Conservation (phyloP, 2,113 vertebrate genomes). For the Chascanopsetta lugubris region DNA sequence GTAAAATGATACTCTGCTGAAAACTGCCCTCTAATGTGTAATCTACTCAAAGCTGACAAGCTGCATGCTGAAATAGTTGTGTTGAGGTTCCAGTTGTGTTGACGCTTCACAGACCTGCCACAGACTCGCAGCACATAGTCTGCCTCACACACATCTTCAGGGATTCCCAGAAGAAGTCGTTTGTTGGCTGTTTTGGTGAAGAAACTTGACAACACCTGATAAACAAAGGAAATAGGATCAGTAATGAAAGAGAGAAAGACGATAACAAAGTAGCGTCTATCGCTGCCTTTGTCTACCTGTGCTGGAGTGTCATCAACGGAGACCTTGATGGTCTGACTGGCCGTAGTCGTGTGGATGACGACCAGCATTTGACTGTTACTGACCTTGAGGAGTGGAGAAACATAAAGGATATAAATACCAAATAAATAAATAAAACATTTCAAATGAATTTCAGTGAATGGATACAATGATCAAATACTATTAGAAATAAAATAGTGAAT, state of each 20-base stretch:
- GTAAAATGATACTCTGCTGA: neutral
- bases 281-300: slow-evolving; percentile 64
- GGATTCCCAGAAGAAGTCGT: slow-evolving; percentile 89
- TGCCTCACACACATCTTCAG: slow-evolving; percentile 84
- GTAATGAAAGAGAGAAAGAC: neutral
- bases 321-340: slow-evolving; percentile 95
- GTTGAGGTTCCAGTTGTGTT: neutral
- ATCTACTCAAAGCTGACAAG: neutral
- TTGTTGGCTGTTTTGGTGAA: slow-evolving; percentile 93
- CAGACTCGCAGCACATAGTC: slow-evolving; percentile 95
- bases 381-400: slow-evolving; percentile 63
- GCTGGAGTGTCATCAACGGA: slow-evolving; percentile 90
- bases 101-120: slow-evolving; percentile 75
- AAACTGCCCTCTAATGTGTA: neutral
- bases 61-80: neutral
- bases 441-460: neutral
- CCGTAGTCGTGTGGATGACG: slow-evolving; percentile 89
- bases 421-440: neutral
- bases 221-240: neutral
- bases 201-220: slow-evolving; percentile 84
- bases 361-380: slow-evolving; percentile 87
- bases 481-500: no score
- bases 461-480: no score
- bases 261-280: neutral
- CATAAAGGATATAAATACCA: neutral